A percentile compares a stretch with the other conserved stretches of the same genome.
Evolutionary conservation across 2,797 vertebrate genomes (phyloP).

Genomic region (Mionectes olivaceus): DNA sequence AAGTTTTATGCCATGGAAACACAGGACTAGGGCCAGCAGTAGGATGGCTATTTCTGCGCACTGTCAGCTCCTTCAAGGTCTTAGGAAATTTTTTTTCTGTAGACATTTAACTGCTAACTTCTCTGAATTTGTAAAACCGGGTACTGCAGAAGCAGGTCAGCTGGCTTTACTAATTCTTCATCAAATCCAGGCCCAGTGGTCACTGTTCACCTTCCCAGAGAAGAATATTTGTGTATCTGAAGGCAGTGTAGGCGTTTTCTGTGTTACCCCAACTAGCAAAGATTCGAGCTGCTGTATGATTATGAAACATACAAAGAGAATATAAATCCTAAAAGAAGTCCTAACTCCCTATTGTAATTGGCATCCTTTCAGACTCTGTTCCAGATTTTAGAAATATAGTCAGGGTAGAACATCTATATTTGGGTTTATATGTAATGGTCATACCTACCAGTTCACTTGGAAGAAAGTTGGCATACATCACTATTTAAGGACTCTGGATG

Average conservation of each 20-base stretch:
- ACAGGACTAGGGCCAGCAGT: neutral
- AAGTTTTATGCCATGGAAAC: neutral
- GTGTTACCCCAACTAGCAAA: neutral
- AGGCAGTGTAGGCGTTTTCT: neutral
- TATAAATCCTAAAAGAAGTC: slow-evolving; percentile 14
- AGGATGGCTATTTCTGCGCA: neutral
- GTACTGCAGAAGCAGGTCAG: neutral
- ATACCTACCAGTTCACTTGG: slow-evolving; percentile 18
- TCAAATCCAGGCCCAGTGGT: neutral
- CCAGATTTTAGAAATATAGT: slow-evolving; percentile 3
- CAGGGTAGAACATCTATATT: slow-evolving; percentile 39
- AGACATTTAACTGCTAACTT: neutral
- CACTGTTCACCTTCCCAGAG: neutral
- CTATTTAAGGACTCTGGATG: slow-evolving; percentile 7
- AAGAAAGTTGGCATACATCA: neutral
- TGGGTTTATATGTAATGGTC: slow-evolving; percentile 29
- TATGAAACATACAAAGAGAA: neutral
- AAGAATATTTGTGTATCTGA: neutral
- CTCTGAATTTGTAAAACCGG: neutral
- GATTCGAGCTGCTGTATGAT: neutral
- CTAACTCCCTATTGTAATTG: neutral
- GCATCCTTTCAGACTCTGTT: slow-evolving; percentile 32
- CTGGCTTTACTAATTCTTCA: neutral
- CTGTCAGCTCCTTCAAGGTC: neutral
- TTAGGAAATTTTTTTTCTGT: neutral